phyloP scores from a whole-genome alignment of 2,888 invertebrate genomes.

The Andricus quercusramuli region DNA sequence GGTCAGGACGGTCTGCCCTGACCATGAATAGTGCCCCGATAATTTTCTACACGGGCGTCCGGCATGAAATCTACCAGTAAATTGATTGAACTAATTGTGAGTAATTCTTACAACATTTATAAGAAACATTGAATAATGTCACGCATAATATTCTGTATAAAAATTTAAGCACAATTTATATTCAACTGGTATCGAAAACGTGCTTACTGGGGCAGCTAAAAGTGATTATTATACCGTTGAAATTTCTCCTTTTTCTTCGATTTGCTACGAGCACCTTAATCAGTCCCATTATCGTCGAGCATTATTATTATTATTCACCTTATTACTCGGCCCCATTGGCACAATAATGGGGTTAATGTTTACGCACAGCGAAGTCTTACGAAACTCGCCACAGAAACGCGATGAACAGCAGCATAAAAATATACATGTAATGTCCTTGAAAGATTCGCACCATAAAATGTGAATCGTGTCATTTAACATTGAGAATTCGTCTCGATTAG shows the following conservation, averaged over 20 bases:
- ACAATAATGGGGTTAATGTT: constrained; percentile 44
- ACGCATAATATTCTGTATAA: no score
- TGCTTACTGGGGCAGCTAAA: neutral
- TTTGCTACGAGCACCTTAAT: neutral
- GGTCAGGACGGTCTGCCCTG: no score
- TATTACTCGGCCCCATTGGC: constrained; percentile 41
- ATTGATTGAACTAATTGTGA: no score
- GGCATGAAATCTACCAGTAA: no score
- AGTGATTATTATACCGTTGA: neutral
- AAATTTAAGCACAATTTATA: no score
- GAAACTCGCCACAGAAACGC: constrained; percentile 38
- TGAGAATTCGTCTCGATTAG: constrained; percentile 31
- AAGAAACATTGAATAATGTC: neutral
- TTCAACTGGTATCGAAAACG: neutral
- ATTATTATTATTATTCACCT: constrained; percentile 26
- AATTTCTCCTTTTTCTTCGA: neutral
- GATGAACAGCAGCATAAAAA: constrained; percentile 2
- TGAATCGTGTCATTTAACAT: constrained; percentile 46
- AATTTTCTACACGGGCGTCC: no score
- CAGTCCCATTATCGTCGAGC: constrained; percentile 10
- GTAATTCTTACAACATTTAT: neutral
- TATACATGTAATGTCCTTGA: constrained; percentile 10
- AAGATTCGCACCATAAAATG: constrained; percentile 34
- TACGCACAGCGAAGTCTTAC: constrained; percentile 32
- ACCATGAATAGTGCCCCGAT: no score